Evolutionary conservation across 2,797 vertebrate species (phyloP), one percentile per base, ranked within the genome.

Genomic region (Peromyscus aztecus): DNA sequence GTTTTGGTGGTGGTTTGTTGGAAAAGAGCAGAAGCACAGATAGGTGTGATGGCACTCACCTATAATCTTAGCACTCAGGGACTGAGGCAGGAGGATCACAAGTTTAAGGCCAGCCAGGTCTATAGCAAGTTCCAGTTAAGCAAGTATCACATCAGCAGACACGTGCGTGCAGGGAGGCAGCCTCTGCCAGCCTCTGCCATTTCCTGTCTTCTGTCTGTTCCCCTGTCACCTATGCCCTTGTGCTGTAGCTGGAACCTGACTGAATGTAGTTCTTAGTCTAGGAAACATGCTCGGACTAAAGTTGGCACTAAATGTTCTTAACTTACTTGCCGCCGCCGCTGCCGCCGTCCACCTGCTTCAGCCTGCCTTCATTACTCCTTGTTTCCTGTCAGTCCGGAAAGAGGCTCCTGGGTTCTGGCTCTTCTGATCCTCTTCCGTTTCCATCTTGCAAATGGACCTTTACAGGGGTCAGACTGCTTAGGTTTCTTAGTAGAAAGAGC

Each of bases 1-100:
- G 46, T 63, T 82, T 77, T 78, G 6, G 29, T 63, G 24, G 3
- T 75, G 23, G 71, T 24, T 94, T 84, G 43, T 81, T 93, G 88
- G 92, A 65, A 52, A 87, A 92, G 85, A 90, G 46, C 16, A 95
- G 80, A 87, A 82, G 55, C 31, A 43, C 29, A 17, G 67, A 71
- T 16, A 40, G 4, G 29, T 52, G 29, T 46, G 40, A 34, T 90
- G 40, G 31, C 10, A 1, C 6, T 89, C 55, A 21, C n/a, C n/a
- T 73, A 16, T 57, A 88, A 12, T 73, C n/a, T 29, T 73, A 57
- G 23, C 67, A 63, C 29, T 49, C 31, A 16, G 31, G 31, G 31
- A n/a, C 73, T 78, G 14, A 63, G 75, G 40, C 75, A 78, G 31
- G 31, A 63, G 11, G 29, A 61, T 76, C 71, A n/a, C 29, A 89